Evolutionary conservation across 2,888 invertebrate species (phyloP).

Genomic region (Mythimna impura): DNA sequence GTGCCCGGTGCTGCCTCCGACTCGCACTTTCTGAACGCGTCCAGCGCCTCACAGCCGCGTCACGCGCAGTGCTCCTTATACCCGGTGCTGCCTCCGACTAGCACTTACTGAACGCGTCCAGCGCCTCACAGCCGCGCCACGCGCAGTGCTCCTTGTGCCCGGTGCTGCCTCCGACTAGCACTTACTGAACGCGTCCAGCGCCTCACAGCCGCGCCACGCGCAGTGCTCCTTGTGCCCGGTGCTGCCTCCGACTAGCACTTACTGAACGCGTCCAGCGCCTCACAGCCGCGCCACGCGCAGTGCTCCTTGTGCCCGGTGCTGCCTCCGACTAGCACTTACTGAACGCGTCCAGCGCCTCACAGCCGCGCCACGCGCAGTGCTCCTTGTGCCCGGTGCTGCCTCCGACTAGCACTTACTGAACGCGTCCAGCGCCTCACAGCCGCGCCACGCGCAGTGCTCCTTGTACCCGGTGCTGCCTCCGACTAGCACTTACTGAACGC

Average conservation of each 20-base stretch:
- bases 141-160: slow-evolving; percentile 2
- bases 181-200: slow-evolving; percentile 66
- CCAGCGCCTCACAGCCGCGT: slow-evolving; percentile 40
- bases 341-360: slow-evolving; percentile 58
- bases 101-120: slow-evolving; percentile 65
- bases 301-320: slow-evolving; percentile 3
- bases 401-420: slow-evolving; percentile 4
- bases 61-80: neutral
- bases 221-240: neutral
- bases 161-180: slow-evolving; percentile 13
- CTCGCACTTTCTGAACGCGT: slow-evolving; percentile 64
- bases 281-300: slow-evolving; percentile 1
- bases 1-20: slow-evolving; percentile 8
- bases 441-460: neutral
- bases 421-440: slow-evolving; percentile 24
- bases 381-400: slow-evolving; percentile 1
- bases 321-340: slow-evolving; percentile 20
- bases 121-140: slow-evolving; percentile 31
- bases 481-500: slow-evolving; percentile 63
- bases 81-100: slow-evolving; percentile 8
- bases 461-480: slow-evolving; percentile 5
- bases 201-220: slow-evolving; percentile 15
- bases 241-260: slow-evolving; percentile 11
- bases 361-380: slow-evolving; percentile 6
- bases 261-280: slow-evolving; percentile 67